phyloP scores from a whole-genome alignment of 2,888 invertebrate species.

The Xiphydria camelus region DNA sequence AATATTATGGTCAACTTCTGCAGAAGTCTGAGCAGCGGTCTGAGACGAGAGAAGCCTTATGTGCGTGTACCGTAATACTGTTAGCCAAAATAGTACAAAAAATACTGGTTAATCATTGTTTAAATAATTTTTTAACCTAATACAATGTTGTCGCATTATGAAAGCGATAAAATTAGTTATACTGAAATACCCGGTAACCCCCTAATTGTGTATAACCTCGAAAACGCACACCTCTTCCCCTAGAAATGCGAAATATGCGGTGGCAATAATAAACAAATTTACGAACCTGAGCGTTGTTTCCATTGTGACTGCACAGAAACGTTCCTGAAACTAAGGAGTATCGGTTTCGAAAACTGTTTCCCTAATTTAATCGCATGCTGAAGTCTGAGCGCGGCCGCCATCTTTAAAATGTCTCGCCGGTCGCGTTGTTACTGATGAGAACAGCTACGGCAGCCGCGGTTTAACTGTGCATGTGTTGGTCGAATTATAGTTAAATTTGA shows the following conservation, averaged over 20 bases:
- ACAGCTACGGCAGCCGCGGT: too few relatives aligned
- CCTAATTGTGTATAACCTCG: too few relatives aligned
- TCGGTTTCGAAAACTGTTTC: conserved; percentile 35
- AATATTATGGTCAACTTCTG: conserved; percentile 63
- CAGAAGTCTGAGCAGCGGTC: conserved; percentile 43
- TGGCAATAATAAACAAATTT: conserved; percentile 6
- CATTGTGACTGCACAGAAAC: conserved; percentile 25
- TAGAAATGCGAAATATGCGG: neutral
- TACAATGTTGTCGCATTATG: too few relatives aligned
- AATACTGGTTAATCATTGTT: too few relatives aligned
- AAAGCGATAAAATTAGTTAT: neutral
- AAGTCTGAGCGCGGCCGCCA: conserved; percentile 43
- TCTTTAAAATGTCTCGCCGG: conserved; percentile 29
- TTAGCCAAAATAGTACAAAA: too few relatives aligned
- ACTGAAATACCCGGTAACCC: too few relatives aligned
- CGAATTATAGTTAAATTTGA: too few relatives aligned
- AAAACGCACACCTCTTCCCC: conserved; percentile 1
- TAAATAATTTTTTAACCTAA: too few relatives aligned
- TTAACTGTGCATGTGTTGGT: too few relatives aligned
- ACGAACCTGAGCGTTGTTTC: conserved; percentile 32
- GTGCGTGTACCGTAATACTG: too few relatives aligned
- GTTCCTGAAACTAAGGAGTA: conserved; percentile 26
- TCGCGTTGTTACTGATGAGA: too few relatives aligned
- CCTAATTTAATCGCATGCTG: conserved; percentile 39
- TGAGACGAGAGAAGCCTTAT: conserved; percentile 42